These are phyloP conservation scores for Tethya wilhelma DNA, from an alignment of 37 sponge, comb jelly and placozoan genomes.

Conservation along the genomic window DNA sequence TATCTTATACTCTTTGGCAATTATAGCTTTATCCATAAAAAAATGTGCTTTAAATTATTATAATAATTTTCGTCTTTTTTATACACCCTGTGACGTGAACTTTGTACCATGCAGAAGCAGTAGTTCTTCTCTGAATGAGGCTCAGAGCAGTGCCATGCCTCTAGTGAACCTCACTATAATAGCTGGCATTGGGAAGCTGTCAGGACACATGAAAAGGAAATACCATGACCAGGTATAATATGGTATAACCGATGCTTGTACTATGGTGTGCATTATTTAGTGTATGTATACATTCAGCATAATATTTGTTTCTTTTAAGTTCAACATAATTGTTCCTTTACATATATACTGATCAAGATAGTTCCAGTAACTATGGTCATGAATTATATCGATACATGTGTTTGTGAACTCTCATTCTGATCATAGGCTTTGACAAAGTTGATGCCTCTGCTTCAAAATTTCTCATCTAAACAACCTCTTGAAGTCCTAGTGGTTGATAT, in stretches of 20 bases:
- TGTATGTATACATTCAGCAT: too few relatives aligned
- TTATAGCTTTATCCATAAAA: not conserved
- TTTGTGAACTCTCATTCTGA: conserved; percentile 9
- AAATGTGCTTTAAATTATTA: not conserved
- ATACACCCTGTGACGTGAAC: not conserved
- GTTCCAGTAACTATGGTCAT: not conserved
- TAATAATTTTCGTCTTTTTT: not conserved
- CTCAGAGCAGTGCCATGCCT: conserved; percentile 24
- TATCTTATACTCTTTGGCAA: too few relatives aligned
- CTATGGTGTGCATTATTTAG: too few relatives aligned
- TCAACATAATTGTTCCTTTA: not conserved
- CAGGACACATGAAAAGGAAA: conserved; percentile 60
- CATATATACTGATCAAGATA: not conserved
- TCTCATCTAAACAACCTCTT: conserved; percentile 42
- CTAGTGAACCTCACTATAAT: conserved; percentile 43
- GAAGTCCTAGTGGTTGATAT: conserved; percentile 72
- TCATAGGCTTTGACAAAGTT: conserved; percentile 57
- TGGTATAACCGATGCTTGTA: too few relatives aligned
- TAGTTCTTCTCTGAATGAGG: conserved; percentile 2
- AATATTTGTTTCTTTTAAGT: too few relatives aligned
- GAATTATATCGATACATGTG: not conserved
- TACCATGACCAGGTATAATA: conserved; percentile 71
- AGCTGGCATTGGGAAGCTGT: conserved; percentile 47
- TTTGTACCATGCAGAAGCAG: conserved; percentile 2
- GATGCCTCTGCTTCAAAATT: conserved; percentile 44